Evolutionary conservation across 2,113 vertebrate species (phyloP).

Genomic region (Otus sunia): DNA sequence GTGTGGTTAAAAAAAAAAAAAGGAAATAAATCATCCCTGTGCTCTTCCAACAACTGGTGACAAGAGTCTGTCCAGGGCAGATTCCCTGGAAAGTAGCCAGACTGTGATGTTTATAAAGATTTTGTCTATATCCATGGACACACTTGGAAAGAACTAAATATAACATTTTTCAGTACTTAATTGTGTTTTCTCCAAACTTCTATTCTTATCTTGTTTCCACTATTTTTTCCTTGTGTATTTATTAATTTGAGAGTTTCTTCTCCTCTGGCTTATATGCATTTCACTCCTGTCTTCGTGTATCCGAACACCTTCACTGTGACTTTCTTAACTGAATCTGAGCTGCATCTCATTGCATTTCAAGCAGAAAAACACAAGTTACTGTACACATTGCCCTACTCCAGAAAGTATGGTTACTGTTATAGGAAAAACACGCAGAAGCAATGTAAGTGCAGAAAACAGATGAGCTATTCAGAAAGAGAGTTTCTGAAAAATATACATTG

Average conservation of each 20-base stretch:
- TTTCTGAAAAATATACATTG: constrained; percentile 65
- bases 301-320: background rate
- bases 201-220: background rate
- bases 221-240: background rate
- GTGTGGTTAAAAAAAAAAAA: background rate
- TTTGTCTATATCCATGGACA: background rate
- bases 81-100: background rate
- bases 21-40: background rate
- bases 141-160: background rate
- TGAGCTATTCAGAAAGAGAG: constrained; percentile 53
- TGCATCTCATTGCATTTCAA: background rate
- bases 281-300: background rate
- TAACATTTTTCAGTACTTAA: background rate
- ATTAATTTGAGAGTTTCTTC: background rate
- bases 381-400: background rate
- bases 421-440: background rate
- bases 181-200: background rate
- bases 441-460: constrained; percentile 16
- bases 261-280: background rate
- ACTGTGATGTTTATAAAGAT: background rate
- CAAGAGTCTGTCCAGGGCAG: background rate
- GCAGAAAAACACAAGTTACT: background rate
- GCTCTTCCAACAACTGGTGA: background rate
- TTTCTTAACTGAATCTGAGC: background rate
- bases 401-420: background rate